Percentiles rank a stretch among this genome's conserved stretches.
Conservation (phyloP, 2,797 vertebrate species). For the Thalassophryne amazonica region DNA sequence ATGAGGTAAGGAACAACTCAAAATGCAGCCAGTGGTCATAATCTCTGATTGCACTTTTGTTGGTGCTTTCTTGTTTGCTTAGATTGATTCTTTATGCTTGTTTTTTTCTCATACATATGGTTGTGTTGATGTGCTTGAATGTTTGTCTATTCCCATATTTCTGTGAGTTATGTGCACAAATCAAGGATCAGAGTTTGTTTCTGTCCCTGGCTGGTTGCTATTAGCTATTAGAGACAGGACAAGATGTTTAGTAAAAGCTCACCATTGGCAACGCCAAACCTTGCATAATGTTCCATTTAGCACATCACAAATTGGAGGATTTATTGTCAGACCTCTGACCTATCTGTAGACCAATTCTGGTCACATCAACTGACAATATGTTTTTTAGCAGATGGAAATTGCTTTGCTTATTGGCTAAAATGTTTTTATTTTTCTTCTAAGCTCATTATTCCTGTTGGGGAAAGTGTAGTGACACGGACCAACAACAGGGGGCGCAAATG, state of each 20-base stretch:
- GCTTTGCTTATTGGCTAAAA: slow-evolving; percentile 53
- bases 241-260: slow-evolving; percentile 76
- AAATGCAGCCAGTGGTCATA: too few relatives aligned
- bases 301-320: slow-evolving; percentile 70
- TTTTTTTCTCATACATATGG: background rate
- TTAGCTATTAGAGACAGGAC: slow-evolving; percentile 76
- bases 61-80: background rate
- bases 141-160: slow-evolving; percentile 21
- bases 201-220: slow-evolving; percentile 63
- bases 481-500: too few relatives aligned
- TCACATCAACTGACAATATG: slow-evolving; percentile 55
- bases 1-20: too few relatives aligned
- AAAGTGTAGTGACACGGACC: too few relatives aligned
- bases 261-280: slow-evolving; percentile 65
- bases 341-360: slow-evolving; percentile 61
- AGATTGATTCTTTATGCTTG: background rate
- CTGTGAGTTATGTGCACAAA: slow-evolving; percentile 24
- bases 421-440: slow-evolving; percentile 38
- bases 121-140: background rate
- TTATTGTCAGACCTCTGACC: slow-evolving; percentile 68
- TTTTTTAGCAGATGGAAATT: slow-evolving; percentile 72
- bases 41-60: too few relatives aligned
- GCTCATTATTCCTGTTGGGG: slow-evolving; percentile 34
- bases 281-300: slow-evolving; percentile 77
- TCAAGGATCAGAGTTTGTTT: slow-evolving; percentile 67